A percentile compares a stretch with the other conserved stretches of the same genome.
Evolutionary conservation across 2,113 vertebrate species (phyloP).

Genomic region (Aptenodytes patagonicus): DNA sequence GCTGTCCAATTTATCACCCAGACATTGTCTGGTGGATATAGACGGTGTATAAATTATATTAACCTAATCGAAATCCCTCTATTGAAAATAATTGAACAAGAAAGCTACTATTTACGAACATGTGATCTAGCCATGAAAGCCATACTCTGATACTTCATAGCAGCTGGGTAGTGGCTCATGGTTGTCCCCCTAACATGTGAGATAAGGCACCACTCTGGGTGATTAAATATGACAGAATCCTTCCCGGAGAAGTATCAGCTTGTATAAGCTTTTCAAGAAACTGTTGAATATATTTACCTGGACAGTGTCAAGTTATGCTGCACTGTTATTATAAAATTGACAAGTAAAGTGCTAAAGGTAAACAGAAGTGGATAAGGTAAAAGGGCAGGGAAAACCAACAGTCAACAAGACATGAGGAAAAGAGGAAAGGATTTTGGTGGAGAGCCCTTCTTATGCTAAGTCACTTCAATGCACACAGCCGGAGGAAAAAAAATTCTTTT

Average conservation of each 20-base stretch:
- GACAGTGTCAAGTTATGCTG: background rate
- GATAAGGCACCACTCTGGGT: background rate
- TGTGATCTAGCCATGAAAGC: background rate
- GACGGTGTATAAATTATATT: background rate
- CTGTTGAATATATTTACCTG: background rate
- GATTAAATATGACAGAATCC: background rate
- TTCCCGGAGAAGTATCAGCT: background rate
- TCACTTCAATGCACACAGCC: background rate
- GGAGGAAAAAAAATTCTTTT: background rate
- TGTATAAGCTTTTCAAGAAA: background rate
- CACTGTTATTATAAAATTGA: background rate
- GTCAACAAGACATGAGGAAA: background rate
- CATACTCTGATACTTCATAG: background rate
- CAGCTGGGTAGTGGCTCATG: background rate
- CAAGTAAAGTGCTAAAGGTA: conserved; percentile 6
- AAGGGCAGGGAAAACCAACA: background rate
- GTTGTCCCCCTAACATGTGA: background rate
- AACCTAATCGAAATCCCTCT: background rate
- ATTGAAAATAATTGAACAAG: background rate
- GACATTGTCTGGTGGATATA: background rate
- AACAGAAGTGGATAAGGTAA: background rate
- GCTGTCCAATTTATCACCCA: background rate
- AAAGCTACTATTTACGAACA: background rate
- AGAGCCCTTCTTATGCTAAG: background rate
- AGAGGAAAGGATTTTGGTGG: background rate